These are phyloP conservation scores for Graphium colonna DNA, from an alignment of 2,888 invertebrate genomes.

Conservation along the genomic window DNA sequence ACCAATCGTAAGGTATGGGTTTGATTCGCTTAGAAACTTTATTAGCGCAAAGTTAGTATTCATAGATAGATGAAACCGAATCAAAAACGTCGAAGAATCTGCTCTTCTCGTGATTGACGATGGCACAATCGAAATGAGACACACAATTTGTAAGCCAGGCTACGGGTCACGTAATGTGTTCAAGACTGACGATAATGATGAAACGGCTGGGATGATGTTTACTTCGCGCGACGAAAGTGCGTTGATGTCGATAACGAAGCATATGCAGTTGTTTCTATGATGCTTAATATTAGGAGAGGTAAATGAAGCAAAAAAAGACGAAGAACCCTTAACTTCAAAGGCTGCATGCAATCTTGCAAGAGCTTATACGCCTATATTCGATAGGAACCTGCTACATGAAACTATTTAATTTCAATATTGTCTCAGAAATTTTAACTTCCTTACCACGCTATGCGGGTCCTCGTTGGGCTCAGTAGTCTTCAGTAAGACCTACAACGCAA, in stretches of 20 bases:
- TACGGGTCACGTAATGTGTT: slow-evolving; percentile 12
- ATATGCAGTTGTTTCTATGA: slow-evolving; percentile 13
- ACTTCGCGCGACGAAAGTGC: slow-evolving; percentile 2
- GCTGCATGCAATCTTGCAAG: background rate
- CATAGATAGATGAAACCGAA: background rate
- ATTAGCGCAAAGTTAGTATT: slow-evolving; percentile 1
- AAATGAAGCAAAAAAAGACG: background rate
- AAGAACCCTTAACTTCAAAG: background rate
- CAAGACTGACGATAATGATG: slow-evolving; percentile 17
- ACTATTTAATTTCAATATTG: slow-evolving; percentile 25
- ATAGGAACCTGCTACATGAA: slow-evolving; percentile 7
- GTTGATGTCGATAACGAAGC: slow-evolving; percentile 1
- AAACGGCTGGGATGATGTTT: slow-evolving; percentile 17
- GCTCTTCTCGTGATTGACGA: too few species aligned
- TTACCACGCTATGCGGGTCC: slow-evolving; percentile 26
- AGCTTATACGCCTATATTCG: background rate
- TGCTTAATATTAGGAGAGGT: slow-evolving; percentile 17
- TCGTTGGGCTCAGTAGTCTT: slow-evolving; percentile 11
- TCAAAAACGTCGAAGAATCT: too few species aligned
- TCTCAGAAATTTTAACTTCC: slow-evolving; percentile 20
- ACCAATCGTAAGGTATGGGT: slow-evolving; percentile 17
- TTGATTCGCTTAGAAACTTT: slow-evolving; percentile 19
- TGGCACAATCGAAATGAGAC: background rate
- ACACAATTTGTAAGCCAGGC: background rate
- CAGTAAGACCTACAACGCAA: slow-evolving; percentile 24